These are phyloP conservation scores for Petrosia ficiformis DNA, from an alignment of 37 sponge, comb jelly and placozoan genomes.

Conservation along the genomic window DNA sequence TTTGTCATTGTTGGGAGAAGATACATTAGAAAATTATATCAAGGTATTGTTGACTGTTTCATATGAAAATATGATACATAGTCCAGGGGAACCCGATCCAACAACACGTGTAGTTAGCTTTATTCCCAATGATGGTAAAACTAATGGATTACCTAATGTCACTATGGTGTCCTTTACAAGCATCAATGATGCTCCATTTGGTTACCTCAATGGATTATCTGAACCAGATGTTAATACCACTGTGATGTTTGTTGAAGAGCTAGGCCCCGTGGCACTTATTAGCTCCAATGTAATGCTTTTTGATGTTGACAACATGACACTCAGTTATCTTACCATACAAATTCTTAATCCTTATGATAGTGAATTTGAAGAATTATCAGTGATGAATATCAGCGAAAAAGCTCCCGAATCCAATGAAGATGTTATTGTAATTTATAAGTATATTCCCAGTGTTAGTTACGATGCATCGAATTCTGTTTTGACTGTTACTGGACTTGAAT, in stretches of 20 bases:
- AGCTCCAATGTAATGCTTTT: constrained; percentile 28
- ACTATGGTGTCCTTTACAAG: constrained; percentile 61
- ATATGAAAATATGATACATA: constrained; percentile 67
- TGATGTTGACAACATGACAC: constrained; percentile 72
- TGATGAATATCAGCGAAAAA: constrained; percentile 26
- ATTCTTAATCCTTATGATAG: constrained; percentile 59
- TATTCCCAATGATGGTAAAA: constrained; percentile 70
- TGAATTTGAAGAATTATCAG: constrained; percentile 41
- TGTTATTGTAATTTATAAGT: not conserved
- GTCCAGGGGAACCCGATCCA: constrained; percentile 78
- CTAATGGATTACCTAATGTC: constrained; percentile 37
- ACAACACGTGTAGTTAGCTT: constrained; percentile 69
- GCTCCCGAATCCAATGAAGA: constrained; percentile 5
- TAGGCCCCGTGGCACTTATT: constrained; percentile 40
- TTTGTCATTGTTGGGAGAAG: constrained; percentile 53
- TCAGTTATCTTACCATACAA: constrained; percentile 42
- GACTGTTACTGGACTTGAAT: constrained; percentile 56
- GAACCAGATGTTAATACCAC: constrained; percentile 16
- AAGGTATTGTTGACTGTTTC: constrained; percentile 51
- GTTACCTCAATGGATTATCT: constrained; percentile 64
- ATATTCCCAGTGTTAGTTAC: not conserved
- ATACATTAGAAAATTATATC: constrained; percentile 63
- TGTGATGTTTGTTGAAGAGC: constrained; percentile 60
- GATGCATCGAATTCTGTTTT: constrained; percentile 28
- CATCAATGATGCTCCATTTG: constrained; percentile 79